A percentile compares a stretch with the other conserved stretches of the same genome.
phyloP scores from a whole-genome alignment of 2,888 invertebrate genomes.

The Cyaniris semiargus region DNA sequence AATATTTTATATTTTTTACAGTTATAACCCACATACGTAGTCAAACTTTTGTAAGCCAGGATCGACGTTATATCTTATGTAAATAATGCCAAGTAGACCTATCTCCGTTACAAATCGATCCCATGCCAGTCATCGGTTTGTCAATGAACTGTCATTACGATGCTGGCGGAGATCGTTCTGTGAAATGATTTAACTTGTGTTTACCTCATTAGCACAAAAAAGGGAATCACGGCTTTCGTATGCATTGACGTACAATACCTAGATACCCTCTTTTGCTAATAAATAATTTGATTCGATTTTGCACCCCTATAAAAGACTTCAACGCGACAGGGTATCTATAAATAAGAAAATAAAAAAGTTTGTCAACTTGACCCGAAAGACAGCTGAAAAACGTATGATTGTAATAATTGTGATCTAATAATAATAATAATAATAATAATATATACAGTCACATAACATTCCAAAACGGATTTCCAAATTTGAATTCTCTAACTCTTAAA shows the following conservation, averaged over 20 bases:
- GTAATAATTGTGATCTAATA: no score
- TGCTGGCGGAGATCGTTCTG: not conserved
- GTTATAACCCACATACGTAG: no score
- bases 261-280: not conserved
- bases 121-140: not conserved
- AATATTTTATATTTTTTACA: no score
- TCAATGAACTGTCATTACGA: constrained; percentile 1
- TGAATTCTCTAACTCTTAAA: no score
- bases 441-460: no score
- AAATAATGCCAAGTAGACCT: not conserved
- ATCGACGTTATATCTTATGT: not conserved
- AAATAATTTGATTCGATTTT: no score
- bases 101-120: constrained; percentile 14
- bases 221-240: not conserved
- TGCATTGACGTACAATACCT: not conserved
- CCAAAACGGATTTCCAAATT: no score
- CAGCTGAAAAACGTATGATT: no score
- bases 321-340: not conserved
- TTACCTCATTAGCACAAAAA: constrained; percentile 30
- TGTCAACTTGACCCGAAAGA: no score
- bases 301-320: not conserved
- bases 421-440: no score
- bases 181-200: constrained; percentile 21
- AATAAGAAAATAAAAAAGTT: no score
- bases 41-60: not conserved